Evolutionary conservation across 1,140 invertebrate genomes (phyloP), one percentile per base, ranked within the genome.

Genomic region (Chironomus striatipennis): DNA sequence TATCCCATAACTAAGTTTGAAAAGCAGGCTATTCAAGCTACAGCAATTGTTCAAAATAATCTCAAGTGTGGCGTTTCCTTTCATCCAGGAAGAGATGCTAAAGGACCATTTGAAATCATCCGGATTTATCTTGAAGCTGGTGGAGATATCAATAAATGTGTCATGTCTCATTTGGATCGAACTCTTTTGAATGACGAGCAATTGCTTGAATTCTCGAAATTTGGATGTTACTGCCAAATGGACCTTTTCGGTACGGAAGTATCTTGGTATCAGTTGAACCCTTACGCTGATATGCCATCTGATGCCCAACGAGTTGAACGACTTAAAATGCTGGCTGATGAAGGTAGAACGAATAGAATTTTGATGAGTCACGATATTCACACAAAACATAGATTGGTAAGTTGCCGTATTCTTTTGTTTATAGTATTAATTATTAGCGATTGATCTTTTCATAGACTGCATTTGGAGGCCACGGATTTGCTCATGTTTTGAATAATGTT

Each of bases 1-100:
- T 94, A 90, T 89, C 93, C 93, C 0, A 84, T 94, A 0, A n/a
- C 77, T 94, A 93, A 90, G 77, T 93, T 93, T 83, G 93, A 95
- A 78, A 89, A 86, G 74, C 86, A 83, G 76, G 87, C 88, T 0
- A 89, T 96, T 20, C 77, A 84, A 76, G 91, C 92, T 0, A 85
- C 90, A 0, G 93, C 88, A 0, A 82, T 85, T 70, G 84, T 90
- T 5, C 92, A 95, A 78, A 80, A 82, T 73, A 84, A 88, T 43
- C 78, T 90, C 0, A 86, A 86, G 9, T 90, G 88, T 78, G 90
- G 91, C 0, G 91, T 94, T 0, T 93, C 89, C 65, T 90, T 95
- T 79, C 93, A 96, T 84, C 93, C 93, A 0, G 92, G 93, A 57
- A 85, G 93, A 57, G 80, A 90, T 6, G 3, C 73, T 83, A 2